Evolutionary conservation across 2,888 invertebrate species (phyloP).

Genomic region (Scaptomyza parva): DNA sequence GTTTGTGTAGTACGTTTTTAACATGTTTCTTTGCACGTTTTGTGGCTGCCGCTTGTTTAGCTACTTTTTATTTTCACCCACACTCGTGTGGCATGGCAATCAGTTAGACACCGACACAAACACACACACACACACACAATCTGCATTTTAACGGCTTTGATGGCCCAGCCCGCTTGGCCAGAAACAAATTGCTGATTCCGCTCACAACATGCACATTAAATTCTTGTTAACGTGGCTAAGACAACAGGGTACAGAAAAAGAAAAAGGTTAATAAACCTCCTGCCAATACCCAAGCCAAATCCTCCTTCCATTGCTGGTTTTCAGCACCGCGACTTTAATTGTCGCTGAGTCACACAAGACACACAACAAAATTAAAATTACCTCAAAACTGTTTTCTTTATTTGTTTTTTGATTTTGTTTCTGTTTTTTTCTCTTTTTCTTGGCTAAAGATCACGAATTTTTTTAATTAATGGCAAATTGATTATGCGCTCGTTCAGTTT

Average conservation of each 20-base stretch:
- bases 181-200: constrained; percentile 44
- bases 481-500: constrained; percentile 62
- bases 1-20: constrained; percentile 15
- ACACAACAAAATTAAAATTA: constrained; percentile 29
- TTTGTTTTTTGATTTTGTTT: constrained; percentile 7
- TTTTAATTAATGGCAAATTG: constrained; percentile 73
- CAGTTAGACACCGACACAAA: constrained; percentile 31
- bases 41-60: constrained; percentile 45
- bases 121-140: constrained; percentile 19
- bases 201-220: constrained; percentile 63
- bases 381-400: constrained; percentile 34
- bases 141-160: constrained; percentile 63
- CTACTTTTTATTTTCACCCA: constrained; percentile 75
- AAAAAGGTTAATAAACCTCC: constrained; percentile 77
- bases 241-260: constrained; percentile 35
- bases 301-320: constrained; percentile 49
- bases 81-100: constrained; percentile 62
- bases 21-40: constrained; percentile 46
- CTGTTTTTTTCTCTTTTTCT: constrained; percentile 9
- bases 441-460: constrained; percentile 50
- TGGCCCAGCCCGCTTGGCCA: constrained; percentile 23
- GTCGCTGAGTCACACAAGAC: constrained; percentile 49
- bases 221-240: constrained; percentile 77
- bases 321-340: constrained; percentile 45
- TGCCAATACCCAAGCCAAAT: constrained; percentile 21